phyloP scores from a whole-genome alignment of 2,797 vertebrate species.

The Sylvilagus floridanus region DNA sequence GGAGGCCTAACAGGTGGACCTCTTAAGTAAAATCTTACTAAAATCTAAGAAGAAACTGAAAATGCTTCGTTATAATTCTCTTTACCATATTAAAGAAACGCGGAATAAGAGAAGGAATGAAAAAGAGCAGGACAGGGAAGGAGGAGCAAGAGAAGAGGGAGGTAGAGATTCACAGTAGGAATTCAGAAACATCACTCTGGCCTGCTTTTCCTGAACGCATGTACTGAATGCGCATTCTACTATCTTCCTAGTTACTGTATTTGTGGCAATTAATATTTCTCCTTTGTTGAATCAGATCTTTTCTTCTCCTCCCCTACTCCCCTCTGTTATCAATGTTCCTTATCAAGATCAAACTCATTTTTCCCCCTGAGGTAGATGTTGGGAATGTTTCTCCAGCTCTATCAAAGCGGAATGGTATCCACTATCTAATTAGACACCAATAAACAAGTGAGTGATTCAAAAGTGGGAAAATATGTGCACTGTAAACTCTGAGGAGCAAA shows the following conservation, averaged over 20 bases:
- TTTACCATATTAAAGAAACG: slow-evolving; percentile 1
- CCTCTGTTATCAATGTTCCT: not conserved
- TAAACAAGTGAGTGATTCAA: slow-evolving; percentile 12
- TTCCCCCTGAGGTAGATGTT: not conserved
- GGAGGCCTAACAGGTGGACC: not conserved
- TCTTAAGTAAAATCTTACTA: slow-evolving; percentile 21
- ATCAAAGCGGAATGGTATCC: not conserved
- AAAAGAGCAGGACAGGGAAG: not conserved
- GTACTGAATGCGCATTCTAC: not conserved
- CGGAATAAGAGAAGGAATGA: not conserved
- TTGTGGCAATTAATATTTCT: slow-evolving; percentile 32
- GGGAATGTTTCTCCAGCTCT: not conserved
- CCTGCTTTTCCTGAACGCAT: not conserved
- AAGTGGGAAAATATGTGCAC: not conserved
- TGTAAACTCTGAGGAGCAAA: not conserved
- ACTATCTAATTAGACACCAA: not conserved
- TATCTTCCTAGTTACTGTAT: not conserved
- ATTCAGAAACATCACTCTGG: not conserved
- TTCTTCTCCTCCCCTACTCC: not conserved
- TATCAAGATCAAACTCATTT: not conserved
- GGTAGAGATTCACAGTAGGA: not conserved
- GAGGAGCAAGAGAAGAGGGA: not conserved
- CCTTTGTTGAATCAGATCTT: not conserved
- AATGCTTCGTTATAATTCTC: not conserved
- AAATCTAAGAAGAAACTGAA: slow-evolving; percentile 2